phyloP scores from a whole-genome alignment of 2,888 invertebrate genomes.

The Acanthosepion pharaonis region DNA sequence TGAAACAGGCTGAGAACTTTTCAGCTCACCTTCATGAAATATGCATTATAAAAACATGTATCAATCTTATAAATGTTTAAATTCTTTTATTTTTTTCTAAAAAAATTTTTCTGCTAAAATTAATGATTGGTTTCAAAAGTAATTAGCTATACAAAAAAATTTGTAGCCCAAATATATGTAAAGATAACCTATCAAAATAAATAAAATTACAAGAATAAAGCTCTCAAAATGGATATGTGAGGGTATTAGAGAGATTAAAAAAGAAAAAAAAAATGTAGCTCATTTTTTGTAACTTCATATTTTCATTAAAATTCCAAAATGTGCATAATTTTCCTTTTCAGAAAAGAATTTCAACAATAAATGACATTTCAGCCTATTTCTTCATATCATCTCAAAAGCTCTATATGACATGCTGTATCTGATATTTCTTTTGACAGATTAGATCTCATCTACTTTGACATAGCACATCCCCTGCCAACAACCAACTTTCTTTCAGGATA shows the following conservation, averaged over 20 bases:
- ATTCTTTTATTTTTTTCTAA: not conserved
- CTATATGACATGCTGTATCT: not conserved
- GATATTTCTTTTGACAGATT: conserved; percentile 33
- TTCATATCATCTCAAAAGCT: not conserved
- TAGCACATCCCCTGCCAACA: not conserved
- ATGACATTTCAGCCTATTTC: conserved; percentile 33
- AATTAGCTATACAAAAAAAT: not conserved
- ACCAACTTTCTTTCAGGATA: not conserved
- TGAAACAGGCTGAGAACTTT: too few species aligned
- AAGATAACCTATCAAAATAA: not conserved
- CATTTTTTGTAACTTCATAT: not conserved
- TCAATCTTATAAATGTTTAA: not conserved
- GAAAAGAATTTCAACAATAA: not conserved
- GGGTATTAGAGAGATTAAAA: not conserved
- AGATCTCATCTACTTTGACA: conserved; percentile 10
- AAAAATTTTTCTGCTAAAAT: not conserved
- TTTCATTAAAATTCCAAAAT: not conserved
- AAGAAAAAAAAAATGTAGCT: not conserved
- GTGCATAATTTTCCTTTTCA: not conserved
- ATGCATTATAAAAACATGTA: not conserved
- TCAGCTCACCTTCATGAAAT: not conserved
- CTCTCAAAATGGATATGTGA: not conserved
- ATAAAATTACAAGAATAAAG: not conserved
- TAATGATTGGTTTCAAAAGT: conserved; percentile 20
- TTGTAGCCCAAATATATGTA: not conserved